These are phyloP conservation scores for Lithophane socia DNA, from an alignment of 2,888 invertebrate genomes.

Conservation along the genomic window DNA sequence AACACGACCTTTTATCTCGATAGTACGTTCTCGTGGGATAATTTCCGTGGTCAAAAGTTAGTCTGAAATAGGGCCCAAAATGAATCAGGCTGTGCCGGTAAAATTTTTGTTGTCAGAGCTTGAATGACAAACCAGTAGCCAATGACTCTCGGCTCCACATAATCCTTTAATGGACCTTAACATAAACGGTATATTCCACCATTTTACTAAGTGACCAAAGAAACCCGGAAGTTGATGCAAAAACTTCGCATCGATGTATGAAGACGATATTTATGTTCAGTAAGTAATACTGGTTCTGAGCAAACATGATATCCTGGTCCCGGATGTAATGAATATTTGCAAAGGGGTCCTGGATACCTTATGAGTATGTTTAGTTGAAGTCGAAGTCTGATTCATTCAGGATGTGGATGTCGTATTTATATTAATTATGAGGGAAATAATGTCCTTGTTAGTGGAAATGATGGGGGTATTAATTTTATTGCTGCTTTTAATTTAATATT, in stretches of 20 bases:
- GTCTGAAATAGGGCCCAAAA: not conserved
- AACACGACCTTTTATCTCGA: too few relatives aligned
- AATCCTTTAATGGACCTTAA: conserved; percentile 7
- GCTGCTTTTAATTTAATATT: conserved; percentile 7
- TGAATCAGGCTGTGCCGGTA: not conserved
- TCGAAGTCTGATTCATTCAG: conserved; percentile 45
- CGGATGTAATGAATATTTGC: conserved; percentile 46
- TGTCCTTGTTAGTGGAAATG: conserved; percentile 44
- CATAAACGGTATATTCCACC: conserved; percentile 9
- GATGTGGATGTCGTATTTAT: conserved; percentile 42
- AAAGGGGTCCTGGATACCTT: conserved; percentile 20
- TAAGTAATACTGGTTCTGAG: conserved; percentile 28
- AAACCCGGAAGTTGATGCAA: conserved; percentile 17
- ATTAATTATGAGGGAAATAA: conserved; percentile 50
- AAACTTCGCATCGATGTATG: conserved; percentile 9
- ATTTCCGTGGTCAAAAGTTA: too few relatives aligned
- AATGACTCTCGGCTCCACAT: not conserved
- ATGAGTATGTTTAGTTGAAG: conserved; percentile 27
- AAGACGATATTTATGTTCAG: conserved; percentile 6
- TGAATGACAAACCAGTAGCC: not conserved
- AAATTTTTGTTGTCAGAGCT: not conserved
- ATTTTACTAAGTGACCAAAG: not conserved
- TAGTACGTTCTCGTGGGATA: too few relatives aligned
- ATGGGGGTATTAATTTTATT: conserved; percentile 16
- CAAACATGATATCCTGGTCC: conserved; percentile 35